Evolutionary conservation across 2,797 vertebrate species (phyloP).

Genomic region (Ptychadena robeensis): DNA sequence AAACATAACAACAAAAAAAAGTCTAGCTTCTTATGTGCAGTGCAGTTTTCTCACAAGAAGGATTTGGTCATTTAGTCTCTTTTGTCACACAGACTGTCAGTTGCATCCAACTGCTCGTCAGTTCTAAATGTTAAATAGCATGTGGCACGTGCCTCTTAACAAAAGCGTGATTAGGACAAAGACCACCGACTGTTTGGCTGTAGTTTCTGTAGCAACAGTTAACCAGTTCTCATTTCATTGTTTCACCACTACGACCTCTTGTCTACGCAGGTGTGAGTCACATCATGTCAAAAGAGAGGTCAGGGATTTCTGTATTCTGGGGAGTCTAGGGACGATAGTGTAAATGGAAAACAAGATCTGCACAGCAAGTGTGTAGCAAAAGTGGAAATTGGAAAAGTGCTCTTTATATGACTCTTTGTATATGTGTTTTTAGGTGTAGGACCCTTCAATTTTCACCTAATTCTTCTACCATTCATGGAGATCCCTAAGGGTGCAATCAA

Average conservation of each 20-base stretch:
- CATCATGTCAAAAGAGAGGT: constrained; percentile 77
- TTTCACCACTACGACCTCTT: constrained; percentile 82
- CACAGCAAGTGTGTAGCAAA: neutral
- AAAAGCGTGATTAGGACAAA: constrained; percentile 77
- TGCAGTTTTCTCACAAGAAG: too few relatives aligned
- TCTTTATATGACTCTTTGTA: too few relatives aligned
- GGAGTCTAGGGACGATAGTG: neutral
- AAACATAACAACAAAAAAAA: neutral
- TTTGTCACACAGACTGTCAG: constrained; percentile 63
- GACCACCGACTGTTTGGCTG: constrained; percentile 78
- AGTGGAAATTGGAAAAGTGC: too few relatives aligned
- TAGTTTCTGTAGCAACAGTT: constrained; percentile 85
- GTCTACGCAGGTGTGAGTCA: constrained; percentile 80
- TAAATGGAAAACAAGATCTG: neutral
- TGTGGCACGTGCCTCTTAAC: constrained; percentile 79
- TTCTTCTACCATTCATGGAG: too few relatives aligned
- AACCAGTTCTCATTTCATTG: constrained; percentile 89
- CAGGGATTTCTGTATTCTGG: constrained; percentile 68
- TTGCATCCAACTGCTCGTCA: constrained; percentile 75
- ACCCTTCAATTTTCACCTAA: too few relatives aligned
- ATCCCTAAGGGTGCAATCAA: too few relatives aligned
- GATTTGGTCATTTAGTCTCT: neutral
- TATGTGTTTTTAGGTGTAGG: too few relatives aligned
- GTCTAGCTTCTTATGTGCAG: too few relatives aligned
- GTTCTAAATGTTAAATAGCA: constrained; percentile 79